A percentile compares a stretch with the other conserved stretches of the same genome.
These are phyloP conservation scores for Globodera rostochiensis DNA, from an alignment of 1,140 invertebrate genomes.

Conservation along the genomic window DNA sequence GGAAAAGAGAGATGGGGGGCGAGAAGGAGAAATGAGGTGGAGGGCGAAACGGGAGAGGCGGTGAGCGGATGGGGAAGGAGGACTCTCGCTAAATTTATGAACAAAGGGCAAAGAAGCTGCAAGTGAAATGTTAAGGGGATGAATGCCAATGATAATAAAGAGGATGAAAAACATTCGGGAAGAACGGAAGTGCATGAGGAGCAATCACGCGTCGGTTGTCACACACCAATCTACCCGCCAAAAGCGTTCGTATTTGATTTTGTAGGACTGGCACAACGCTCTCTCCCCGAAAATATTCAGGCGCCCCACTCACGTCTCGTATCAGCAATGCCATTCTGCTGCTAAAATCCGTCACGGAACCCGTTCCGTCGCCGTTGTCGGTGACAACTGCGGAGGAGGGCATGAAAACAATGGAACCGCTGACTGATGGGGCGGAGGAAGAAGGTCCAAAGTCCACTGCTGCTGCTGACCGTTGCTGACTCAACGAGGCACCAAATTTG, in stretches of 20 bases:
- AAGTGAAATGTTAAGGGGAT: background rate
- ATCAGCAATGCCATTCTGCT: slow-evolving; percentile 13
- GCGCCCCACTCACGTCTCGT: background rate
- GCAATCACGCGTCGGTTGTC: background rate
- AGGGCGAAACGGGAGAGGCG: background rate
- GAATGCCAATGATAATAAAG: background rate
- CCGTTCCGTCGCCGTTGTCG: background rate
- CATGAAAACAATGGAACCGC: slow-evolving; percentile 3
- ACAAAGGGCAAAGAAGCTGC: background rate
- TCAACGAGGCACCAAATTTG: background rate
- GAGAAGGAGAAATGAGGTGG: background rate
- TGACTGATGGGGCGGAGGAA: background rate
- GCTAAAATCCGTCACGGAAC: background rate
- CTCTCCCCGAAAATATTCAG: background rate
- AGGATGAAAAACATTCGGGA: background rate
- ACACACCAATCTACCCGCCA: background rate
- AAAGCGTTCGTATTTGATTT: background rate
- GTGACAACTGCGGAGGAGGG: background rate
- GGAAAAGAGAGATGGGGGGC: background rate
- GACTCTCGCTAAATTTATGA: background rate
- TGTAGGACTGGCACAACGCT: background rate
- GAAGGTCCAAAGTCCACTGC: background rate
- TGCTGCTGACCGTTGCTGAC: background rate
- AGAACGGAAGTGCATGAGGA: background rate
- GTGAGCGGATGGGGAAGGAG: background rate